Conservation (phyloP, 1,140 invertebrate genomes). For the Lerema accius region DNA sequence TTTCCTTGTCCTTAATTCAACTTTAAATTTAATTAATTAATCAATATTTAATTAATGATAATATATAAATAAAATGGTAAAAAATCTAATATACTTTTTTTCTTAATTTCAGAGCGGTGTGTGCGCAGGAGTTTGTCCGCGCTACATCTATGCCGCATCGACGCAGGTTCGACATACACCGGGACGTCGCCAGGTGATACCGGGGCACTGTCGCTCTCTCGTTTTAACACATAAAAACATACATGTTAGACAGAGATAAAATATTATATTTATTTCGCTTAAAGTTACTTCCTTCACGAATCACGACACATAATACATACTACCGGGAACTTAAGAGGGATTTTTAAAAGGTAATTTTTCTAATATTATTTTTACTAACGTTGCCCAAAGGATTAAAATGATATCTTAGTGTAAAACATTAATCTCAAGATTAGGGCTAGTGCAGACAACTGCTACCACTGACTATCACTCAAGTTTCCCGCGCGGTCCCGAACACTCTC, state of each 20-base stretch:
- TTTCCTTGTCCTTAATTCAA: slow-evolving; percentile 4
- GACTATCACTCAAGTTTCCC: too few relatives aligned
- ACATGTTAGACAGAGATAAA: slow-evolving; percentile 24
- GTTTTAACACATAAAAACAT: slow-evolving; percentile 25
- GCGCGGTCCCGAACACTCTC: too few relatives aligned
- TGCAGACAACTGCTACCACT: too few relatives aligned
- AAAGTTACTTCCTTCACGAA: not conserved
- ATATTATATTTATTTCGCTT: not conserved
- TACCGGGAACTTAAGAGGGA: not conserved
- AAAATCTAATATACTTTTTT: too few relatives aligned
- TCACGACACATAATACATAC: not conserved
- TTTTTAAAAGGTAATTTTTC: slow-evolving; percentile 20
- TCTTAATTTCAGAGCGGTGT: slow-evolving; percentile 66
- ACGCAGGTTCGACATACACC: slow-evolving; percentile 85
- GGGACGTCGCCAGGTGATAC: slow-evolving; percentile 86
- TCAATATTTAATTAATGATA: too few relatives aligned
- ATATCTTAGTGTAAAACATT: not conserved
- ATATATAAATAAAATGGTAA: too few relatives aligned
- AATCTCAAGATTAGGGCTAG: too few relatives aligned
- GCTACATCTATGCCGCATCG: slow-evolving; percentile 84
- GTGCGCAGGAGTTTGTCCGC: slow-evolving; percentile 71
- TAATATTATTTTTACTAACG: not conserved
- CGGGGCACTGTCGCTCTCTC: slow-evolving; percentile 47
- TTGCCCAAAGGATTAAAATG: not conserved
- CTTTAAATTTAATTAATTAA: too few relatives aligned